Evolutionary conservation across 1,140 invertebrate species (phyloP).

Genomic region (Anastatus disparis): DNA sequence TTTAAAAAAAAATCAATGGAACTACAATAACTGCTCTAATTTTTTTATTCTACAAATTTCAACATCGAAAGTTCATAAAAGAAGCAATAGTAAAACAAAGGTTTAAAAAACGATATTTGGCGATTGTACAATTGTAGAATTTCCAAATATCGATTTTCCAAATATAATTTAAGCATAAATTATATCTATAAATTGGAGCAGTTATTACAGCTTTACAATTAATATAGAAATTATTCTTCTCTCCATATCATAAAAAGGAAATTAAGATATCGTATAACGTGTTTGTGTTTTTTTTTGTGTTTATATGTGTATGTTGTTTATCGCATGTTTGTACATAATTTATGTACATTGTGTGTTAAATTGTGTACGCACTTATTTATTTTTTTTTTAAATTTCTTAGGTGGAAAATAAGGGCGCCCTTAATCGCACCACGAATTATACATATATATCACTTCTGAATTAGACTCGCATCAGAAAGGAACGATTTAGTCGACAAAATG

Average conservation of each 20-base stretch:
- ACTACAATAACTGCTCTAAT: constrained; percentile 13
- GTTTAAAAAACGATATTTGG: constrained; percentile 7
- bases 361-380: constrained; percentile 44
- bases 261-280: constrained; percentile 20
- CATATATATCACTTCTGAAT: constrained; percentile 36
- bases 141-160: background rate
- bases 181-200: constrained; percentile 8
- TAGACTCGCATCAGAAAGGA: constrained; percentile 49
- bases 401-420: background rate
- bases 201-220: constrained; percentile 24
- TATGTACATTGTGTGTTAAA: constrained; percentile 38
- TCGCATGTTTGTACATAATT: constrained; percentile 5
- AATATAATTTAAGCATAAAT: background rate
- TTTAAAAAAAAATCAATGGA: constrained; percentile 14
- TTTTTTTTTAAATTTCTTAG: constrained; percentile 11
- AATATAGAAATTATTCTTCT: constrained; percentile 23
- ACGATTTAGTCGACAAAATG: constrained; percentile 82
- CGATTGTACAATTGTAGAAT: constrained; percentile 9
- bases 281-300: background rate
- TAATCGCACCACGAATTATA: constrained; percentile 8
- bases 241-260: constrained; percentile 40
- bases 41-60: constrained; percentile 30
- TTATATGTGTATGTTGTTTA: background rate
- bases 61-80: constrained; percentile 22
- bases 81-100: background rate